Percentiles rank a stretch among this genome's conserved stretches.
Conservation (phyloP, 1,140 invertebrate genomes). For the Pachyrhynchus sulphureomaculatus region DNA sequence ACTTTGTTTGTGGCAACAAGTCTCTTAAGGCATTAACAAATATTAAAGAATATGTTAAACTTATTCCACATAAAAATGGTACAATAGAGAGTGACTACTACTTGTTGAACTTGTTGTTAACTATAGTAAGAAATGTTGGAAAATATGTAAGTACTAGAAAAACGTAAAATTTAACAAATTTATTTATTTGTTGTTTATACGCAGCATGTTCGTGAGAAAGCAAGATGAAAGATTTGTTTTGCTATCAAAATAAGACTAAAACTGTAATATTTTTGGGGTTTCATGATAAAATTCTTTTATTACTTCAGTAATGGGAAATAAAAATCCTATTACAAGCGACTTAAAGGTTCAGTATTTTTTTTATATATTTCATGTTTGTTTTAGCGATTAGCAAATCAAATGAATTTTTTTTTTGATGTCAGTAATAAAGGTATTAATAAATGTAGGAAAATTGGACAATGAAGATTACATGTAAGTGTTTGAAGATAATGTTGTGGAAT, state of each 20-base stretch:
- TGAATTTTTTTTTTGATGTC: conserved; percentile 27
- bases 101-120: conserved; percentile 27
- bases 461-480: conserved; percentile 17
- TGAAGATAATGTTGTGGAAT: not conserved
- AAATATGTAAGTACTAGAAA: conserved; percentile 39
- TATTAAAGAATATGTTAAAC: conserved; percentile 7
- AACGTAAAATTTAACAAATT: too few relatives aligned
- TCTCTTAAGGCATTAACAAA: not conserved
- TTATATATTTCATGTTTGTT: too few relatives aligned
- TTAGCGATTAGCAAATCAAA: conserved; percentile 29
- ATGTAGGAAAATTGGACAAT: conserved; percentile 15
- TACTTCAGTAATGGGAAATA: too few relatives aligned
- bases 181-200: not conserved
- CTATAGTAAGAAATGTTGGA: conserved; percentile 29
- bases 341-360: too few relatives aligned
- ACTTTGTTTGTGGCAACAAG: conserved; percentile 30
- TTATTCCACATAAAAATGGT: conserved; percentile 22
- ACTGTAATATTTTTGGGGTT: too few relatives aligned
- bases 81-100: conserved; percentile 3
- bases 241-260: too few relatives aligned
- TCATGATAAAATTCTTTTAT: too few relatives aligned
- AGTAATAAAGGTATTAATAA: conserved; percentile 22
- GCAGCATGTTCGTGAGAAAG: not conserved
- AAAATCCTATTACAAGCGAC: too few relatives aligned
- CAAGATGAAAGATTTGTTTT: not conserved